Base-by-base conservation (phyloP, 2,113 vertebrate species). In the Onychostruthus taczanowskii region DNA sequence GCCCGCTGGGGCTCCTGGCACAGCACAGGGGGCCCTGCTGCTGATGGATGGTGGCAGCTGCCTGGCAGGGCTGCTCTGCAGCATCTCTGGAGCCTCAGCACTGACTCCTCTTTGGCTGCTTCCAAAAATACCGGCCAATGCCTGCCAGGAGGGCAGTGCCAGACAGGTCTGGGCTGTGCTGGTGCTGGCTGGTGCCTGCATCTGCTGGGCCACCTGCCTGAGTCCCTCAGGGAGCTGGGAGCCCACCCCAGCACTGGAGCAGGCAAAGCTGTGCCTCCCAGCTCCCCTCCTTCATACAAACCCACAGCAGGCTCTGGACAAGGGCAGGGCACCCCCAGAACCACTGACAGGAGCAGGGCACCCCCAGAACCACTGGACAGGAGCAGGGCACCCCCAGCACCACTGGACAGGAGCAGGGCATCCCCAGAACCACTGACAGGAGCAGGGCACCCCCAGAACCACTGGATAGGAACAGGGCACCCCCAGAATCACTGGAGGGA, bases 261-360 rank as follows among this genome's bases (percentile, higher is more conserved):
- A 39, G 49, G 33, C 21, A 17, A 10, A 46, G 8, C 69, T 5
- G 26, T 24, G 61, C 64, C 47, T 62, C 64, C 22, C 62, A 15
- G 56, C 59, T 18, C 0, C 55, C 11, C 21, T 10, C 13, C 3
- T 21, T 13, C 64, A n/a, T 55, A 13, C n/a, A 52, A 69, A 16
- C n/a, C 56, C 74, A 13, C 7, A 1, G 24, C 10, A 0, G 22
- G 26, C 3, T 49, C 26, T 44, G 46, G 7, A 3, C 11, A 3
- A 27, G 52, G 46, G 49, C 75, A 70, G 4, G 0, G 16, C 47
- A 39, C 12, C 39, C 39, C 39, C 39, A 39, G 39, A 39, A 39
- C 39, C 14, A 15, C 41, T 15, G 39, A 13, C 39, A 39, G 39
- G 39, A 39, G 39, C 39, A 39, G 39, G 39, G 39, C 39, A 39